Conservation (phyloP, 2,888 invertebrate species). For the Portevinia maculata region DNA sequence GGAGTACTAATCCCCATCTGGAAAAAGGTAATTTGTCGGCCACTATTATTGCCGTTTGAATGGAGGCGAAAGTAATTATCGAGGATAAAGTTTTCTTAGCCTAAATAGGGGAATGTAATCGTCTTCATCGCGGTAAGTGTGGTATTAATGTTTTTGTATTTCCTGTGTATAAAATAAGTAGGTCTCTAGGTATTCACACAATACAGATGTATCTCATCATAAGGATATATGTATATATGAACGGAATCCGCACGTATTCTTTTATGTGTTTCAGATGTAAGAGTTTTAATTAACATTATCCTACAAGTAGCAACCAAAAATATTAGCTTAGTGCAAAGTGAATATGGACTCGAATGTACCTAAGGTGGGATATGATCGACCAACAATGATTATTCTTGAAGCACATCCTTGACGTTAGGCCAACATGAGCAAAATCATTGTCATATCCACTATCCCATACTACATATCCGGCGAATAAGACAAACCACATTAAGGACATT, state of each 20-base stretch:
- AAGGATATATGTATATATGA: too few species aligned
- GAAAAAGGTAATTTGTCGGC: conserved; percentile 52
- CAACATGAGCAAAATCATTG: conserved; percentile 57
- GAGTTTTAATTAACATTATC: conserved; percentile 36
- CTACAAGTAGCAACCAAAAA: conserved; percentile 18
- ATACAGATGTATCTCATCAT: neutral
- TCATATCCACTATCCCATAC: conserved; percentile 56
- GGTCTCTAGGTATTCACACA: conserved; percentile 18
- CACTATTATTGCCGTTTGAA: conserved; percentile 51
- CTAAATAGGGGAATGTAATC: conserved; percentile 44
- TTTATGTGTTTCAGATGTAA: conserved; percentile 15
- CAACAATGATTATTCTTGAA: conserved; percentile 4
- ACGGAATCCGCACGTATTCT: neutral
- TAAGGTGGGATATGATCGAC: neutral
- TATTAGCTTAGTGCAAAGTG: conserved; percentile 22
- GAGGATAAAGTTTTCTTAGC: conserved; percentile 56
- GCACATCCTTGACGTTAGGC: conserved; percentile 46
- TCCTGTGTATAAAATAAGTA: conserved; percentile 31
- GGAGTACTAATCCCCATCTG: conserved; percentile 36
- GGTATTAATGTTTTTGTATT: conserved; percentile 43
- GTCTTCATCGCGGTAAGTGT: conserved; percentile 17
- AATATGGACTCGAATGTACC: conserved; percentile 1
- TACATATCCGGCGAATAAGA: conserved; percentile 60
- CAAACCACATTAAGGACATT: conserved; percentile 71
- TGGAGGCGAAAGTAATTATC: conserved; percentile 58